phyloP scores from a whole-genome alignment of 2,113 vertebrate genomes.

The Triplophysa siluroides region DNA sequence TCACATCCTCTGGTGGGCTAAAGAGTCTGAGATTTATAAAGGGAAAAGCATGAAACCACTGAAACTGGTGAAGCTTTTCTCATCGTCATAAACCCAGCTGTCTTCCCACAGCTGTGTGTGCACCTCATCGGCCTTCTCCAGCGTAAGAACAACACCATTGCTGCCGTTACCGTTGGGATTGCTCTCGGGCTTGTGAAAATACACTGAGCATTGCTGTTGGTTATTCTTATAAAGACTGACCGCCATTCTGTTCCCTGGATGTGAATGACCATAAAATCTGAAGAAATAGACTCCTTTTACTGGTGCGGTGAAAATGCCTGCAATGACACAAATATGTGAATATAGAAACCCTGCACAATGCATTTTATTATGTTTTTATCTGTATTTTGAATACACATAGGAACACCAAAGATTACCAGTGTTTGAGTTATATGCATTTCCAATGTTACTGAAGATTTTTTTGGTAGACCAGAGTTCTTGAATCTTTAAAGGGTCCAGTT shows the following conservation, averaged over 20 bases:
- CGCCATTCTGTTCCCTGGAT: background rate
- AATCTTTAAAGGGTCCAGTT: background rate
- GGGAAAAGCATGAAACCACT: constrained; percentile 27
- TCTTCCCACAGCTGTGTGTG: background rate
- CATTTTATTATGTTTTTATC: background rate
- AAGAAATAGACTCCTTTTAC: constrained; percentile 43
- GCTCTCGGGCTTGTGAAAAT: background rate
- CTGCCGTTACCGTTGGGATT: background rate
- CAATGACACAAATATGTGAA: background rate
- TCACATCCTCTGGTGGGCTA: no score
- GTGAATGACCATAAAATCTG: background rate
- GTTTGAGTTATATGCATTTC: constrained; percentile 30
- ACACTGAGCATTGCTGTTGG: background rate
- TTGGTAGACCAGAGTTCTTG: constrained; percentile 14
- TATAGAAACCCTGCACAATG: background rate
- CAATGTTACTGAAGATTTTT: constrained; percentile 38
- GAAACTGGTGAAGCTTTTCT: background rate
- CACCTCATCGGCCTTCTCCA: constrained; percentile 18
- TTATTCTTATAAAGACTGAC: constrained; percentile 22
- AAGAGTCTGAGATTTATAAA: background rate
- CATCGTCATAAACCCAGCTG: constrained; percentile 12
- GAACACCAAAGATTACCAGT: constrained; percentile 13
- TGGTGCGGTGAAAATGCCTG: constrained; percentile 45
- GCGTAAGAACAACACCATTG: constrained; percentile 16
- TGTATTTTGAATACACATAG: background rate